Conservation (phyloP, 2,113 vertebrate genomes). For the Potamarius usumacintae region DNA sequence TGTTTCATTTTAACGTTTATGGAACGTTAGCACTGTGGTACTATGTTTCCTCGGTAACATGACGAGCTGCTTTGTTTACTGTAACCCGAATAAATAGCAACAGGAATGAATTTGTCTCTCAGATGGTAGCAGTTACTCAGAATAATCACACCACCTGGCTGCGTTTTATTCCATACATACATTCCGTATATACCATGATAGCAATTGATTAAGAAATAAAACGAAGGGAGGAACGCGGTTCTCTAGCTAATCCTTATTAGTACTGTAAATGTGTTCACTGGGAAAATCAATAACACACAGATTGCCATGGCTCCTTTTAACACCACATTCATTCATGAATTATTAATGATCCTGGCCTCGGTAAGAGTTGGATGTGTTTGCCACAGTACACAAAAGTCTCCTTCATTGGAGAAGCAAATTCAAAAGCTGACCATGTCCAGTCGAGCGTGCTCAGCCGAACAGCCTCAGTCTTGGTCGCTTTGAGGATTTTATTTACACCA, state of each 20-base stretch:
- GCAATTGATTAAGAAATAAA: too few species aligned
- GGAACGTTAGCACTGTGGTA: too few species aligned
- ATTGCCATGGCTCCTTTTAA: conserved; percentile 27
- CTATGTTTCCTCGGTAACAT: too few species aligned
- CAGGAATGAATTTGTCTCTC: too few species aligned
- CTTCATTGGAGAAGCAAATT: not conserved
- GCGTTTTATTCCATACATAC: not conserved
- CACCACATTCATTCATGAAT: conserved; percentile 25
- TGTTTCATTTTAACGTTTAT: too few species aligned
- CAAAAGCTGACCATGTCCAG: not conserved
- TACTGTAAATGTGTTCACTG: conserved; percentile 21
- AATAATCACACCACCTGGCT: not conserved
- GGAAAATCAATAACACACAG: conserved; percentile 38
- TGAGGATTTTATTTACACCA: not conserved
- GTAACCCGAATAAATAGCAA: too few species aligned
- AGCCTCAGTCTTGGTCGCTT: not conserved
- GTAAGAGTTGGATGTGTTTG: not conserved
- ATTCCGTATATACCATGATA: not conserved
- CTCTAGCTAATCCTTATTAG: conserved; percentile 31
- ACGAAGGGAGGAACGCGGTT: too few species aligned
- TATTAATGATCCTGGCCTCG: not conserved
- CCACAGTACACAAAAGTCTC: not conserved
- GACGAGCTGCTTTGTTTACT: too few species aligned
- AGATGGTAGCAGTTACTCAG: too few species aligned
- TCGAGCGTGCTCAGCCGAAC: not conserved